phyloP scores from a whole-genome alignment of 2,113 vertebrate genomes.

The Xiphorhynchus elegans region DNA sequence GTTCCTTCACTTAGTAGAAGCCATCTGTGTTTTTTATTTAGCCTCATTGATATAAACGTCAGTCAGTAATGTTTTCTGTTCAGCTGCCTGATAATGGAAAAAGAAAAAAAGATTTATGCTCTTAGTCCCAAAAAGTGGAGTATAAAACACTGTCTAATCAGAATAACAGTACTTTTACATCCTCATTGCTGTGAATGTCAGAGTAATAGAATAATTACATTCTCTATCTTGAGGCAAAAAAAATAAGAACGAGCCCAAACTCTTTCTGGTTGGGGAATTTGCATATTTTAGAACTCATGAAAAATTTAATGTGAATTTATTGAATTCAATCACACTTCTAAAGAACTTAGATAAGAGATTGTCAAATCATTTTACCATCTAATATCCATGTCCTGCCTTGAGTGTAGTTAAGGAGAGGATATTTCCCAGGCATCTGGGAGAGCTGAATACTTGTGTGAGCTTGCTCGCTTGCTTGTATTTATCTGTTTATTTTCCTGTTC shows the following conservation, averaged over 20 bases:
- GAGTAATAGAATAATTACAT: not conserved
- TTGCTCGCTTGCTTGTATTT: not conserved
- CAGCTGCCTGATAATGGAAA: not conserved
- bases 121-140: not conserved
- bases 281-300: not conserved
- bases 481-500: not conserved
- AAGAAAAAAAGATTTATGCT: not conserved
- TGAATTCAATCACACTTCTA: not conserved
- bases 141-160: not conserved
- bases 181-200: not conserved
- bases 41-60: conserved; percentile 49
- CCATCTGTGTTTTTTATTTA: conserved; percentile 69
- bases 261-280: not conserved
- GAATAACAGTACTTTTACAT: not conserved
- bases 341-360: not conserved
- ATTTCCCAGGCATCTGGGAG: not conserved
- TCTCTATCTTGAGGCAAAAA: not conserved
- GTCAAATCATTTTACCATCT: not conserved
- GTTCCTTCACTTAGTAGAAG: conserved; percentile 52
- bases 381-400: not conserved
- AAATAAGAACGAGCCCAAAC: not conserved
- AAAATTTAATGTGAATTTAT: not conserved
- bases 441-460: not conserved
- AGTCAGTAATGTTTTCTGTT: conserved; percentile 3
- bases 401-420: not conserved